Evolutionary conservation across 2,888 invertebrate genomes (phyloP).

Genomic region (Pasiphila rectangulata): DNA sequence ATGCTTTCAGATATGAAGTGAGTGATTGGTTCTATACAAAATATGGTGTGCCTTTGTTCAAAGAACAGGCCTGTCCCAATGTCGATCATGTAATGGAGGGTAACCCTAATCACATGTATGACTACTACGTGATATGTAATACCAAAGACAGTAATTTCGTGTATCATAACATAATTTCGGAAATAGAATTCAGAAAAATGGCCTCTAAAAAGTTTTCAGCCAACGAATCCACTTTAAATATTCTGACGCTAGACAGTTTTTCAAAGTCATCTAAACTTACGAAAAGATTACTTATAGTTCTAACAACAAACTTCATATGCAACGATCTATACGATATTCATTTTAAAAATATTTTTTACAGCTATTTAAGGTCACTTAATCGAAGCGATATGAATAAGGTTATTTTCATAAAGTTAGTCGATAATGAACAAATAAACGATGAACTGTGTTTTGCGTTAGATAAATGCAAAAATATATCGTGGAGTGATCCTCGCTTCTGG

Average conservation of each 20-base stretch:
- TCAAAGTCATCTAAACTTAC: slow-evolving; percentile 73
- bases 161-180: slow-evolving; percentile 84
- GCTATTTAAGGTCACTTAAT: slow-evolving; percentile 72
- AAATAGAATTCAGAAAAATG: slow-evolving; percentile 86
- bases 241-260: slow-evolving; percentile 76
- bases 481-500: slow-evolving; percentile 92
- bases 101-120: slow-evolving; percentile 87
- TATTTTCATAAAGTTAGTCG: slow-evolving; percentile 71
- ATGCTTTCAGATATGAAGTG: slow-evolving; percentile 88
- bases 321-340: slow-evolving; percentile 73
- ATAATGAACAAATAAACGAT: slow-evolving; percentile 73
- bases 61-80: slow-evolving; percentile 84
- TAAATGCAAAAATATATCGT: slow-evolving; percentile 84
- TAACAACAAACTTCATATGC: slow-evolving; percentile 80
- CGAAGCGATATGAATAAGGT: slow-evolving; percentile 73
- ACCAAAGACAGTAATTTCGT: slow-evolving; percentile 88
- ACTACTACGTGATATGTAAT: slow-evolving; percentile 93
- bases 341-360: slow-evolving; percentile 75
- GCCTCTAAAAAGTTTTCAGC: slow-evolving; percentile 86
- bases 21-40: slow-evolving; percentile 89
- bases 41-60: slow-evolving; percentile 89
- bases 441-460: slow-evolving; percentile 71
- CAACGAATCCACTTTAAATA: slow-evolving; percentile 84
- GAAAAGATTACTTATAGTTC: slow-evolving; percentile 80
- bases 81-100: slow-evolving; percentile 83